Base-by-base conservation (phyloP, 2,113 vertebrate genomes). In the Cairina moschata region DNA sequence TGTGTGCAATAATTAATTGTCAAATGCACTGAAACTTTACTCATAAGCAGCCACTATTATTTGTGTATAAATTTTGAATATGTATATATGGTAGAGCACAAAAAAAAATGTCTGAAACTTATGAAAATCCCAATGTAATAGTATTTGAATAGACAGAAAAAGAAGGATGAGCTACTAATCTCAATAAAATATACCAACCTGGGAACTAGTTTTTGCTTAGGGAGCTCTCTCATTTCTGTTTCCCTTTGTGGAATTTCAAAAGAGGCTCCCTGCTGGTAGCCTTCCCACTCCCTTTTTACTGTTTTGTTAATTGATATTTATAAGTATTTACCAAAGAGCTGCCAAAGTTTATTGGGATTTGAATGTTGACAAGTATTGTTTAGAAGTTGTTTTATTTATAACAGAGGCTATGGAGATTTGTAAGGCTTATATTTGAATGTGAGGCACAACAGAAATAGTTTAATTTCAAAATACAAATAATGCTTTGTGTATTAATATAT, bases 1-100 rank as follows among this genome's bases (percentile, higher is more conserved):
- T 94, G 73, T 95, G 98, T 98, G 98, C 98, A 98, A 98, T 98
- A 98, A 96, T 91, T 94, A 76, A 90, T 93, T 88, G 86, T 95
- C 87, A 91, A 82, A 93, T 93, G 96, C 98, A 98, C 98, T 98
- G 98, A 97, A 96, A 86, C 9, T 46, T 94, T 89, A 73, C 80
- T 96, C 88, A 15, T 91, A 55, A 96, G 79, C 84, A 96, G 96
- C 97, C 97, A 97, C 97, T 98, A 80, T 95, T 87, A 86, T 87
- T 95, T 95, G 74, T 98, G 96, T 98, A 96, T 90, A 97, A 65
- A 95, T 86, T 87, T 91, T 93, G 85, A 91, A 74, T 96, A 85
- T 98, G 92, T 98, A 97, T 97, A 97, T 97, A 96, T 89, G 86
- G 97, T 95, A 97, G 90, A 97, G 96, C 96, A 97, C 96, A 97